Evolutionary conservation across 2,888 invertebrate genomes (phyloP).

Genomic region (Pristionchus japonicus): DNA sequence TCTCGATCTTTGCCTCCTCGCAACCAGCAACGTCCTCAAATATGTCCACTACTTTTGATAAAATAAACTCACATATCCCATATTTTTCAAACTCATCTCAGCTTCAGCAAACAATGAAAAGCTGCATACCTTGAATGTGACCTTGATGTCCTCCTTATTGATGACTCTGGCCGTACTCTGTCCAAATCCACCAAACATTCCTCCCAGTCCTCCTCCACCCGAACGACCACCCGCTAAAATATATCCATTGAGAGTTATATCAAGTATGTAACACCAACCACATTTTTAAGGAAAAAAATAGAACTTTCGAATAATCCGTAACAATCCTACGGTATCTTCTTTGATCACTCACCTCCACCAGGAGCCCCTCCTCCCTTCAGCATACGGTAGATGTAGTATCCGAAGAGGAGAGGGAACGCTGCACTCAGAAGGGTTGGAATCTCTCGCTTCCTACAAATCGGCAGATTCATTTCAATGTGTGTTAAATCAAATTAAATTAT

Average conservation of each 20-base stretch:
- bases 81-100: no score
- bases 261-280: no score
- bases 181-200: conserved; percentile 78
- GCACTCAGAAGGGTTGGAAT: conserved; percentile 68
- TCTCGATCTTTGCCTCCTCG: conserved; percentile 99
- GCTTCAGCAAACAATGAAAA: not conserved
- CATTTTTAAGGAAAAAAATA: no score
- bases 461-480: no score
- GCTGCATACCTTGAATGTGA: conserved; percentile 58
- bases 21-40: conserved; percentile 95
- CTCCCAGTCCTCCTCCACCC: conserved; percentile 90
- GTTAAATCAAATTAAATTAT: no score
- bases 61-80: no score
- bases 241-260: no score
- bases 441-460: conserved; percentile 64
- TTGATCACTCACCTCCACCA: conserved; percentile 51
- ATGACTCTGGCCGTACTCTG: conserved; percentile 97
- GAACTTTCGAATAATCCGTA: no score
- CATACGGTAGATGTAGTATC: conserved; percentile 71
- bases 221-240: conserved; percentile 51
- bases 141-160: conserved; percentile 92
- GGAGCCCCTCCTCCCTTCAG: conserved; percentile 63
- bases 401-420: conserved; percentile 68
- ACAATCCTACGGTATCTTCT: not conserved
- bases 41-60: not conserved